Percentiles rank a stretch among this genome's conserved stretches.
Evolutionary conservation across 2,113 vertebrate genomes (phyloP).

Genomic region (sheep (Ovis aries)): ARS-UI_Ramb_v3.0 NC_056060.1:33783001-33783500

Average conservation of each 20-base stretch:
- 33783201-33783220: background rate
- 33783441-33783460: background rate
- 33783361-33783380: background rate
- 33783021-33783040: background rate
- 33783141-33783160: background rate
- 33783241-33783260: background rate
- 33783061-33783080: background rate
- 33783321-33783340: background rate
- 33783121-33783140: background rate
- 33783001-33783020: background rate
- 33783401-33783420: background rate
- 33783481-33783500: background rate
- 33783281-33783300: background rate
- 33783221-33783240: background rate
- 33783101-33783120: conserved; percentile 3
- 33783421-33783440: background rate
- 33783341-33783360: background rate
- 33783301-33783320: background rate
- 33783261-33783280: background rate
- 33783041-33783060: conserved; percentile 27
- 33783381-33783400: background rate
- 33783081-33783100: background rate
- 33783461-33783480: background rate
- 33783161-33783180: background rate
- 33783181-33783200: background rate